Evolutionary conservation across 2,113 vertebrate genomes (phyloP).

Genomic region (Neoarius graeffei): DNA sequence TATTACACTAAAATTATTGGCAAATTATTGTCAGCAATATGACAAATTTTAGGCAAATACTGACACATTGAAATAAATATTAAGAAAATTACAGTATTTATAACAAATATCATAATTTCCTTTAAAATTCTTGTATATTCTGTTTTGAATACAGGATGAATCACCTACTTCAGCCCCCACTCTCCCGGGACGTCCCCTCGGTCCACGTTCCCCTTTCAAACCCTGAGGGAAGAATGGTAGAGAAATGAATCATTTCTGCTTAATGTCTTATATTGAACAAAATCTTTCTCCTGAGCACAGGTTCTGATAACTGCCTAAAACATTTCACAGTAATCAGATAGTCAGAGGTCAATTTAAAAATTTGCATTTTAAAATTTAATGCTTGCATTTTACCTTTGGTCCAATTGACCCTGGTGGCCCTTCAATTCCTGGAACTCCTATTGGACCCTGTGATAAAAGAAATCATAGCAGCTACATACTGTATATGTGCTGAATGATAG

Average conservation of each 20-base stretch:
- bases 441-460: constrained; percentile 53
- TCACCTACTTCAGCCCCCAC: constrained; percentile 63
- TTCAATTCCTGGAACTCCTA: constrained; percentile 62
- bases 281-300: not conserved
- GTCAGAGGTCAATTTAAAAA: not conserved
- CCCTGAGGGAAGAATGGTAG: constrained; percentile 60
- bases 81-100: not conserved
- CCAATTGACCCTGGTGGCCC: constrained; percentile 63
- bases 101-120: too few relatives aligned
- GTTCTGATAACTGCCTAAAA: not conserved
- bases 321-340: not conserved
- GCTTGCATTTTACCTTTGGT: constrained; percentile 63
- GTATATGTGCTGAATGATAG: constrained; percentile 3
- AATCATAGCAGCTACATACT: not conserved
- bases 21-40: not conserved
- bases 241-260: constrained; percentile 7
- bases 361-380: not conserved
- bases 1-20: not conserved
- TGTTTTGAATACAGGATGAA: not conserved
- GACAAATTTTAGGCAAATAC: not conserved
- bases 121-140: not conserved
- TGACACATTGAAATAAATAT: not conserved
- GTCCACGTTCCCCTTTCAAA: constrained; percentile 64
- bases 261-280: not conserved
- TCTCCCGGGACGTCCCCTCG: constrained; percentile 63